A percentile compares a stretch with the other conserved stretches of the same genome.
Conservation (phyloP, 2,797 vertebrate species). For the Rhabdophis nuchalis region DNA sequence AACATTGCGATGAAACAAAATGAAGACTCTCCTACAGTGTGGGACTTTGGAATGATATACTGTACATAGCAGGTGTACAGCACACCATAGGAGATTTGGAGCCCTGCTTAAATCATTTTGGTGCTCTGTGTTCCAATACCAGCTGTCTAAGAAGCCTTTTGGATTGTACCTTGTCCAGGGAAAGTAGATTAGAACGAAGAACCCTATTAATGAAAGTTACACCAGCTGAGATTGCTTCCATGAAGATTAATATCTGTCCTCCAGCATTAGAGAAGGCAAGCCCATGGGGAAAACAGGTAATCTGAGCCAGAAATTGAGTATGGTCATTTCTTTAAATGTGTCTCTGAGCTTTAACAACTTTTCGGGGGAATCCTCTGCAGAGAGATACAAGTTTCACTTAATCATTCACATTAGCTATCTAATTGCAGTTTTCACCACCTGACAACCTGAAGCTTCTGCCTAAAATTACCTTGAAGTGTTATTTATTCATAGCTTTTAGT, state of each 20-base stretch:
- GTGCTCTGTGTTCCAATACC: background rate
- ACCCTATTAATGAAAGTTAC: background rate
- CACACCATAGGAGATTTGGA: background rate
- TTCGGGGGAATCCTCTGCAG: slow-evolving; percentile 14
- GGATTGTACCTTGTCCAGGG: background rate
- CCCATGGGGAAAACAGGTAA: background rate
- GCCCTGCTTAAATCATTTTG: background rate
- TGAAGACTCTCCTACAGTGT: background rate
- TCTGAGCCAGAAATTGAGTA: background rate
- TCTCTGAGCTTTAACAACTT: slow-evolving; percentile 17
- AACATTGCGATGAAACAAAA: background rate
- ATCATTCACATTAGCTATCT: slow-evolving; percentile 57
- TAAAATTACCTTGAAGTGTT: slow-evolving; percentile 56
- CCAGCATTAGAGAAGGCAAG: background rate
- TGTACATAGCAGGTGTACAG: background rate
- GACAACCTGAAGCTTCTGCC: slow-evolving; percentile 48
- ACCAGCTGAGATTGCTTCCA: background rate
- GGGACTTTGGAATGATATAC: background rate
- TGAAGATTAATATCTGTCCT: background rate
- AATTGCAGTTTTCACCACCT: slow-evolving; percentile 66
- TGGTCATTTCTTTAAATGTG: background rate
- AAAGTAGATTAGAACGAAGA: background rate
- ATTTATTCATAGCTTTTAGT: slow-evolving; percentile 53
- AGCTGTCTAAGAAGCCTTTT: background rate
- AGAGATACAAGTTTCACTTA: slow-evolving; percentile 49